Conservation (phyloP, 37 sponge, comb jelly and placozoan genomes). For the Chondrilla cf. caribensis region DNA sequence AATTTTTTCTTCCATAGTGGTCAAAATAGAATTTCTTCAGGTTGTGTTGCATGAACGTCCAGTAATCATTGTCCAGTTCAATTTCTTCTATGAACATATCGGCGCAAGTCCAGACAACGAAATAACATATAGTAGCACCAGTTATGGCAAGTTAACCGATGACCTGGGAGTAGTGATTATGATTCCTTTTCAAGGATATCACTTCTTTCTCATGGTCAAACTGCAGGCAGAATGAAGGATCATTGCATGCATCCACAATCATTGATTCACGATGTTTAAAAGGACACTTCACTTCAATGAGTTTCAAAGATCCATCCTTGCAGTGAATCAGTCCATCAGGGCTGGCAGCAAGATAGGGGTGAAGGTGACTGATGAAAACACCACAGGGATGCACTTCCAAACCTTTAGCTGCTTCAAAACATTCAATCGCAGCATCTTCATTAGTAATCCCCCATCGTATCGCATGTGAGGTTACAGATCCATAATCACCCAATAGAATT, state of each 20-base stretch:
- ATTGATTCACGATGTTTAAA: constrained; percentile 11
- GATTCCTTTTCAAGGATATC: background rate
- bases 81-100: constrained; percentile 22
- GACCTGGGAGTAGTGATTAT: constrained; percentile 12
- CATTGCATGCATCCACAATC: constrained; percentile 24
- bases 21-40: constrained; percentile 12
- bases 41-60: constrained; percentile 1
- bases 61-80: background rate
- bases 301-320: background rate
- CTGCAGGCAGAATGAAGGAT: constrained; percentile 9
- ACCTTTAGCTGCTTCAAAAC: constrained; percentile 16
- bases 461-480: constrained; percentile 14
- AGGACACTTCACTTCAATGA: constrained; percentile 24
- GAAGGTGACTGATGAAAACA: constrained; percentile 1
- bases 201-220: background rate
- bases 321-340: constrained; percentile 11
- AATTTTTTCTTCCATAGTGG: background rate
- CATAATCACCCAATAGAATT: constrained; percentile 23
- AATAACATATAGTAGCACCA: background rate
- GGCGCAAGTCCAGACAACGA: constrained; percentile 2
- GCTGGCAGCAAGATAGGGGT: background rate
- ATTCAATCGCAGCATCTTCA: background rate
- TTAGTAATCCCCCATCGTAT: background rate
- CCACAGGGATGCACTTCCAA: constrained; percentile 12
- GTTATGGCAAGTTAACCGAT: constrained; percentile 12